Percentiles rank a stretch among this genome's conserved stretches.
Conservation (phyloP, 2,113 vertebrate species). For the Tichodroma muraria region DNA sequence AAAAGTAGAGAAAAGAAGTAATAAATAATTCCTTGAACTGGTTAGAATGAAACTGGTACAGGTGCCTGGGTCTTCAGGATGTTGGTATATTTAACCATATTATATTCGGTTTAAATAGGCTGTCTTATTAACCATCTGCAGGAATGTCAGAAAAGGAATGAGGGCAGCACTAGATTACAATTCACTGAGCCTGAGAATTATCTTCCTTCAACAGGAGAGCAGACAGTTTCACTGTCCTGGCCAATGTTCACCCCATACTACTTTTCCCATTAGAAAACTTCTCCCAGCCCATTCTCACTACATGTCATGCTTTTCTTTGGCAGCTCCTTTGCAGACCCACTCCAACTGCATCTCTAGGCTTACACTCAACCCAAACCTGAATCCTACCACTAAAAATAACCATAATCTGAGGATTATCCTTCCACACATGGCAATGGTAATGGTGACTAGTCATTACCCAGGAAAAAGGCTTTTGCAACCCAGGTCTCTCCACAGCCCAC, state of each 20-base stretch:
- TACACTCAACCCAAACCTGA: neutral
- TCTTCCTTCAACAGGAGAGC: neutral
- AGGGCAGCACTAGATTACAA: neutral
- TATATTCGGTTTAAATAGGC: neutral
- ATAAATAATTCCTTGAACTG: neutral
- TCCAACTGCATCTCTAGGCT: neutral
- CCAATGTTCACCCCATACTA: neutral
- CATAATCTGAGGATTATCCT: conserved; percentile 19
- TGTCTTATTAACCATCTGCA: neutral
- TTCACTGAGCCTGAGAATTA: neutral
- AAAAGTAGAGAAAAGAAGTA: neutral
- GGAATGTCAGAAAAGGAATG: neutral
- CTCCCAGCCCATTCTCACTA: neutral
- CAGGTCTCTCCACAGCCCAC: neutral
- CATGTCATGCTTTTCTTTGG: neutral
- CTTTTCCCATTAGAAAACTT: neutral
- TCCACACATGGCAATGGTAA: neutral
- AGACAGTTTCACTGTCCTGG: neutral
- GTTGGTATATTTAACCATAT: neutral
- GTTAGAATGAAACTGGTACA: neutral
- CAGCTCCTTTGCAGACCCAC: neutral
- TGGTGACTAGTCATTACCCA: neutral
- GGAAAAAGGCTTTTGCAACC: neutral
- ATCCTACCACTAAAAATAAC: conserved; percentile 14
- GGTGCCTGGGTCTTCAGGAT: neutral